A percentile compares a stretch with the other conserved stretches of the same genome.
Conservation (phyloP, 2,113 vertebrate genomes). For the Canis aureus region DNA sequence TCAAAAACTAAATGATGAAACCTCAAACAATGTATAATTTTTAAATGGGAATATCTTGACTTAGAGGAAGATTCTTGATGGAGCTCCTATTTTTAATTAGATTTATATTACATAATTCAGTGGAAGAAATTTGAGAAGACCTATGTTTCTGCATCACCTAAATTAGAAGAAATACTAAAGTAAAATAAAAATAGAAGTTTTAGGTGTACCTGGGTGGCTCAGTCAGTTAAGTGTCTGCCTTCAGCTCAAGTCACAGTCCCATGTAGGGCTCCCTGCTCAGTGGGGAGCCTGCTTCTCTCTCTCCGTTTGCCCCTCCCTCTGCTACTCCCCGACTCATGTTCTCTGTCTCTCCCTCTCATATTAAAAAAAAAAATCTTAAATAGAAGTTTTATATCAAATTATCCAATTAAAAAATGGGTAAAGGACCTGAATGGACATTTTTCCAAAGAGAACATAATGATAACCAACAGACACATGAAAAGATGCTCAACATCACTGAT, state of each 20-base stretch:
- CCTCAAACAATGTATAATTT: not conserved
- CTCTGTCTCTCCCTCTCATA: not conserved
- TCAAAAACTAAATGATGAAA: not conserved
- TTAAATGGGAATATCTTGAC: not conserved
- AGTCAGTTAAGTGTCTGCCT: not conserved
- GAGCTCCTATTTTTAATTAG: not conserved
- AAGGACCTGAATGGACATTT: not conserved
- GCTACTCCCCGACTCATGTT: not conserved
- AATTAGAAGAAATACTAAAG: not conserved
- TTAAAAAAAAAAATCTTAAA: not conserved
- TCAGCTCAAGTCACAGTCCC: not conserved
- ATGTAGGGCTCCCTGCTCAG: not conserved
- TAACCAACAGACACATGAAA: not conserved
- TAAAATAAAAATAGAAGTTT: not conserved
- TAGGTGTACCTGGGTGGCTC: not conserved
- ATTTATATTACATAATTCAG: not conserved
- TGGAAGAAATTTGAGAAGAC: not conserved
- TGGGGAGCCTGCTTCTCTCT: not conserved
- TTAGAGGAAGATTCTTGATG: not conserved
- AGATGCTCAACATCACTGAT: not conserved
- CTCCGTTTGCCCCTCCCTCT: not conserved
- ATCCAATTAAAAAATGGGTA: not conserved
- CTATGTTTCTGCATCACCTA: not conserved
- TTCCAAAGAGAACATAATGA: not conserved
- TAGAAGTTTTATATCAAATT: not conserved